Percentiles rank a stretch among this genome's conserved stretches.
phyloP scores from a whole-genome alignment of 2,797 vertebrate species.

The Smutsia temminckii region DNA sequence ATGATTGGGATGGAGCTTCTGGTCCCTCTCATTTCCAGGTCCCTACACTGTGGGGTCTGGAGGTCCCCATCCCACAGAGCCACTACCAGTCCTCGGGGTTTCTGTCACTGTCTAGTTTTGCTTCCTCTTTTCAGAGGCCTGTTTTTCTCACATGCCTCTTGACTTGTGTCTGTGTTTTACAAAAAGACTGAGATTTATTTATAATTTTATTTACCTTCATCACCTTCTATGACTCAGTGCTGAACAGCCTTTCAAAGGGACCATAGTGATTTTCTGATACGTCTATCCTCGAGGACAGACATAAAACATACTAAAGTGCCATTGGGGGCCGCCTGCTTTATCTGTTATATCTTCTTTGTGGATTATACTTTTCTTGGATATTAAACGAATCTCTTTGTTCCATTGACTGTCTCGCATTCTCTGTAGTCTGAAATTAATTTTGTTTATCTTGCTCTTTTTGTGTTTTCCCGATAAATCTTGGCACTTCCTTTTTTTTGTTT shows the following conservation, averaged over 20 bases:
- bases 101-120: not conserved
- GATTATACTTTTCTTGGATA: not conserved
- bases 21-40: not conserved
- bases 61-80: not conserved
- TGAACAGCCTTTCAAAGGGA: slow-evolving; percentile 24
- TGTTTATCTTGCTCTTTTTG: slow-evolving; percentile 30
- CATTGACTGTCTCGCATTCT: slow-evolving; percentile 23
- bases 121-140: not conserved
- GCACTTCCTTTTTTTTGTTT: not conserved
- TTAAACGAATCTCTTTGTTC: slow-evolving; percentile 46
- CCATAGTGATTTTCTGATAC: not conserved
- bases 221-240: not conserved
- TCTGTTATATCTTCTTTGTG: not conserved
- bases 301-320: not conserved
- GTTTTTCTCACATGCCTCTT: not conserved
- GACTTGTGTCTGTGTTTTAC: not conserved
- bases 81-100: not conserved
- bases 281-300: not conserved
- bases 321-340: not conserved
- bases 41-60: fast-evolving
- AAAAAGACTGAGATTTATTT: not conserved
- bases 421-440: slow-evolving; percentile 44
- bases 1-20: not conserved
- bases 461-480: slow-evolving; percentile 38
- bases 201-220: not conserved